Evolutionary conservation across 2,797 vertebrate species (phyloP), one percentile per base, ranked within the genome.

Genomic region (Cirrhinus molitorella): DNA sequence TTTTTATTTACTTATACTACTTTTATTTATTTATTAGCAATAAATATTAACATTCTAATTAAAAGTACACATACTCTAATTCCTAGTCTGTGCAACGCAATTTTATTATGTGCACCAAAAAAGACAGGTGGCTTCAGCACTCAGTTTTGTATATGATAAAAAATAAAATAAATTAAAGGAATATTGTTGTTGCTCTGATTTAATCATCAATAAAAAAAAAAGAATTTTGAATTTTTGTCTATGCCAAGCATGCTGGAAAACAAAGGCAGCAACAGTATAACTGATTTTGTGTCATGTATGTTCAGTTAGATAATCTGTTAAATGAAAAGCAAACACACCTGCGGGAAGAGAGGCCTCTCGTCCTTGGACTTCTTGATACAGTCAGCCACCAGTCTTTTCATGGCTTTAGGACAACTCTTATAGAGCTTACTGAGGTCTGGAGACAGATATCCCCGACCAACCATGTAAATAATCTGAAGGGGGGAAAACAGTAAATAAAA

Each of bases 341-440:
- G 98, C 0, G 98, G 97, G 85, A 99, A 99, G 68, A 99, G 96
- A 4, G 98, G 98, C 87, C 98, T 93, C 82, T 99, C 98, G 2
- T 99, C 98, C 91, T 96, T 96, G 2, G 94, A 93, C 90, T 98
- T 98, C 92, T 99, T 98, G 90, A 99, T 91, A 65, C 96, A 98
- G 91, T 99, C 97, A 0, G 97, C 97, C 73, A 99, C 97, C n/a
- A 99, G 95, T 89, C 98, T 96, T 93, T 99, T 99, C 98, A 99
- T 99, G 83, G 98, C 97, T 91, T 99, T 99, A 86, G 98, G 98
- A 86, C 98, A 99, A 92, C 96, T 98, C 92, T 99, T 99, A 88
- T 98, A 99, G 51, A 99, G 93, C 85, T 99, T 99, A 86, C 96
- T 98, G 88, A 99, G 97, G 92, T 99, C 98, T 51, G 98, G 98